phyloP scores from a whole-genome alignment of 2,113 vertebrate genomes.

The Megaceryle torquata region DNA sequence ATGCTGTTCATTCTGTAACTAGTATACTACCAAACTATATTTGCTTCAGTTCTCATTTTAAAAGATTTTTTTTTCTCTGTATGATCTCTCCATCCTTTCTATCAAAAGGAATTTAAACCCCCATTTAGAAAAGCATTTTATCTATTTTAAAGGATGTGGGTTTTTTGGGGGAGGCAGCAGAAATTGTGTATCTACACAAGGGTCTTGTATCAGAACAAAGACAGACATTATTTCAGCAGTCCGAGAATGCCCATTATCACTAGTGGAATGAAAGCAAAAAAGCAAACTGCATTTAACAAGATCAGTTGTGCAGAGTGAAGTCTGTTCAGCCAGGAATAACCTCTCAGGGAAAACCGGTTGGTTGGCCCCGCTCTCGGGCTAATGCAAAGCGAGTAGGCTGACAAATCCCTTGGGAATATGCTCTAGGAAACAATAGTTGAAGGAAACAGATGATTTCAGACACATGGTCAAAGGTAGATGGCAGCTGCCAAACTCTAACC shows the following conservation, averaged over 20 bases:
- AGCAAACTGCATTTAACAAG: neutral
- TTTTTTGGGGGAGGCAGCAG: neutral
- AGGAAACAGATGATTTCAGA: neutral
- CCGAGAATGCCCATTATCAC: neutral
- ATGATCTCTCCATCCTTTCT: neutral
- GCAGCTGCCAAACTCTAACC: neutral
- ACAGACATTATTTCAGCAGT: neutral
- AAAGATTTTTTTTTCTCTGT: constrained; percentile 37
- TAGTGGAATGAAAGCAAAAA: neutral
- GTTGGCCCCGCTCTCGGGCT: neutral
- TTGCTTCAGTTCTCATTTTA: constrained; percentile 55
- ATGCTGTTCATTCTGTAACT: constrained; percentile 83
- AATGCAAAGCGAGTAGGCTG: neutral
- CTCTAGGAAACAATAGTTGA: neutral
- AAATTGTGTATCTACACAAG: neutral
- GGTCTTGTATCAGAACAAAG: constrained; percentile 65
- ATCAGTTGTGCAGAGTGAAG: neutral
- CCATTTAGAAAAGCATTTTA: neutral
- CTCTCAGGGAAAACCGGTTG: neutral
- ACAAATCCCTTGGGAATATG: neutral
- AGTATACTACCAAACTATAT: constrained; percentile 70
- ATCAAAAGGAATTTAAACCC: neutral
- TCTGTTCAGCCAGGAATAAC: neutral
- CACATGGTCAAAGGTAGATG: neutral
- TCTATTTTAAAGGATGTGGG: neutral